These are phyloP conservation scores for Ptilonorhynchus violaceus DNA, from an alignment of 2,113 vertebrate genomes.

Conservation along the genomic window DNA sequence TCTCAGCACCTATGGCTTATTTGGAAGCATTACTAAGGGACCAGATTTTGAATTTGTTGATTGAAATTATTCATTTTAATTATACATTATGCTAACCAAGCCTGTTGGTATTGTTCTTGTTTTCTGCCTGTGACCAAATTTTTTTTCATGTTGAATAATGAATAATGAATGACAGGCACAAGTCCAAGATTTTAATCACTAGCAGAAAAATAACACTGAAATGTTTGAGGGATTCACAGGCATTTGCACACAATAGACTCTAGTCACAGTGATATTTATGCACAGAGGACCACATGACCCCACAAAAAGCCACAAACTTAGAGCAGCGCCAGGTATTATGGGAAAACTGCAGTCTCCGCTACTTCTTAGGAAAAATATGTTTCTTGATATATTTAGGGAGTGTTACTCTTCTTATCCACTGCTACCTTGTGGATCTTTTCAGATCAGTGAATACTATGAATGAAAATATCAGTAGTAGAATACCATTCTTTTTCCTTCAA, in stretches of 20 bases:
- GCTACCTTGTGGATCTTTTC: background rate
- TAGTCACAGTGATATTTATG: background rate
- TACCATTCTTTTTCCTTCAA: background rate
- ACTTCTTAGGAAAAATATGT: background rate
- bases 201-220: conserved; percentile 17
- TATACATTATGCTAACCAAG: conserved; percentile 1
- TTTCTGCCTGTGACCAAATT: conserved; percentile 25
- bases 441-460: background rate
- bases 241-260: background rate
- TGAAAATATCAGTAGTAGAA: background rate
- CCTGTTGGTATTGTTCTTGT: conserved; percentile 12
- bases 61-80: conserved; percentile 30
- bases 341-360: background rate
- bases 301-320: background rate
- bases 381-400: background rate
- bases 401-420: background rate
- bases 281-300: background rate
- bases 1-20: background rate
- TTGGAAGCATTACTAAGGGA: background rate
- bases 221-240: background rate
- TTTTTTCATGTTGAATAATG: conserved; percentile 9
- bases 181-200: conserved; percentile 41
- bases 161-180: conserved; percentile 47
- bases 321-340: background rate
- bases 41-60: conserved; percentile 1